phyloP scores from a whole-genome alignment of 2,113 vertebrate species.

The Callospermophilus lateralis region DNA sequence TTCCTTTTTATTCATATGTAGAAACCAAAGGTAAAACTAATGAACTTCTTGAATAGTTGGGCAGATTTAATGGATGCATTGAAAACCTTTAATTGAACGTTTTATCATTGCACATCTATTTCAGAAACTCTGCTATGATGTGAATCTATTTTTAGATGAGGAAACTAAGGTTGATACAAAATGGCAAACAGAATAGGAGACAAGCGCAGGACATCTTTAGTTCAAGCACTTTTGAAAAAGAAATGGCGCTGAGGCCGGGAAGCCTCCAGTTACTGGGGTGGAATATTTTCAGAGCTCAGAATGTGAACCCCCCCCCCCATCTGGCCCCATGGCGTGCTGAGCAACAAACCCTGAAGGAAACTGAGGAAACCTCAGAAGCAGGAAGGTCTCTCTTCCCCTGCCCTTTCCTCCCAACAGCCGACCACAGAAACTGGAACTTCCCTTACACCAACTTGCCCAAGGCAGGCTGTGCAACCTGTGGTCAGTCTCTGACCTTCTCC shows the following conservation, averaged over 20 bases:
- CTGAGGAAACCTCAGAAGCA: fast-evolving
- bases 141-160: slow-evolving; percentile 35
- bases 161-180: neutral
- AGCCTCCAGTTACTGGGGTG: neutral
- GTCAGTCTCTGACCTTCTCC: too few relatives aligned
- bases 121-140: neutral
- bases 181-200: neutral
- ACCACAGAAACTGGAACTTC: neutral
- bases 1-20: neutral
- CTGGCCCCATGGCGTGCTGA: neutral
- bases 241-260: neutral
- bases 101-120: slow-evolving; percentile 31
- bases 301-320: too few relatives aligned
- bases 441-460: neutral
- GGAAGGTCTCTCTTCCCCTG: neutral
- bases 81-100: neutral
- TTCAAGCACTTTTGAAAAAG: neutral
- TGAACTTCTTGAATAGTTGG: neutral
- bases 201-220: neutral
- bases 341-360: neutral
- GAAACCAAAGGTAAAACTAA: slow-evolving; percentile 20
- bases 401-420: neutral
- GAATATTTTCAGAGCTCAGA: neutral
- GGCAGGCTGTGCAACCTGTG: neutral
- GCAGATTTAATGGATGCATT: neutral